Conservation (phyloP, 2,797 vertebrate species). For the Fratercula arctica region DNA sequence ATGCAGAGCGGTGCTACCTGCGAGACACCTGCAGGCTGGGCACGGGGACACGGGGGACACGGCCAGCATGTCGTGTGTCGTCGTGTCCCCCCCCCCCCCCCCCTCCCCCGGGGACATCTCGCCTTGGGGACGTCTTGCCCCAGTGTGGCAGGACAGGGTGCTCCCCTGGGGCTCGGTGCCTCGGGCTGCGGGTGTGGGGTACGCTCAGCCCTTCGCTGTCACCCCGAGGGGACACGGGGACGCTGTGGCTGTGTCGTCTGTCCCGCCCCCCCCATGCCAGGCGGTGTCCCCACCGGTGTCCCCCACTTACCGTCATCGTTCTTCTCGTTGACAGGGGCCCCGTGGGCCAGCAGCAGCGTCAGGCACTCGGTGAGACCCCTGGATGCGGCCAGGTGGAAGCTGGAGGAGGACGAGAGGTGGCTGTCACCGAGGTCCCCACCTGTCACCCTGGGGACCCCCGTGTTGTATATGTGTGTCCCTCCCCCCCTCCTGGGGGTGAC, state of each 20-base stretch:
- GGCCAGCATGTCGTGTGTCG: neutral
- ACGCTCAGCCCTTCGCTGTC: accelerated
- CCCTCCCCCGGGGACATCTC: too few species aligned
- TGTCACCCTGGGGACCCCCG: neutral
- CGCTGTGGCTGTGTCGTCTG: too few species aligned
- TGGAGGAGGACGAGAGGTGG: neutral
- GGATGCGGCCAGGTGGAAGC: slow-evolving; percentile 76
- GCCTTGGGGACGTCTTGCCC: neutral
- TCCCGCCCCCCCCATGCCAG: neutral
- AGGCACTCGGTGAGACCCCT: slow-evolving; percentile 76
- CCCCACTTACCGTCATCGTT: slow-evolving; percentile 73
- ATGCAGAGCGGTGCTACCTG: slow-evolving; percentile 78
- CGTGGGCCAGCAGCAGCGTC: slow-evolving; percentile 68
- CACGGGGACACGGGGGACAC: neutral
- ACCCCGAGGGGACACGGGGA: accelerated
- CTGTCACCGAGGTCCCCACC: neutral
- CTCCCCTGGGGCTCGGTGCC: too few species aligned
- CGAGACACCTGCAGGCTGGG: neutral
- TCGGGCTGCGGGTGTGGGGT: neutral
- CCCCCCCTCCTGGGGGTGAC: neutral
- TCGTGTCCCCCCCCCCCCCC: too few species aligned
- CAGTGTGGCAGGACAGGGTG: accelerated
- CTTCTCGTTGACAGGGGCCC: slow-evolving; percentile 66
- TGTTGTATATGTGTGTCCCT: too few species aligned
- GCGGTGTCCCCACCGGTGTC: neutral